Evolutionary conservation across 2,797 vertebrate genomes (phyloP).

Genomic region (Malurus leucopterus): DNA sequence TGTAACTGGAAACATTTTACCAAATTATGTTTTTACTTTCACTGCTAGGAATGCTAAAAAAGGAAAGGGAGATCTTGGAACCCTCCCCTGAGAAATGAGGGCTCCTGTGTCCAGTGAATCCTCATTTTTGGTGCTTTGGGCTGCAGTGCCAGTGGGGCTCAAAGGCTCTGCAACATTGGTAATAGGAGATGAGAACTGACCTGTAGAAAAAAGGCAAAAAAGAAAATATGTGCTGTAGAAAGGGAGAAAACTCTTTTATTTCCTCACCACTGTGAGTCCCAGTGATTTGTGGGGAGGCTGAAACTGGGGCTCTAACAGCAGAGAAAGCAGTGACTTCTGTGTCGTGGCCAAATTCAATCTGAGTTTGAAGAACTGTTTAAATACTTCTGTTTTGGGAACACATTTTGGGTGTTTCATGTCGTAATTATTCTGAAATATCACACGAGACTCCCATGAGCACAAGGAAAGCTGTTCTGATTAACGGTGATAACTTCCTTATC

Average conservation of each 20-base stretch:
- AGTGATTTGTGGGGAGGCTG: not conserved
- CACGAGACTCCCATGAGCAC: not conserved
- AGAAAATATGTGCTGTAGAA: rapidly evolving
- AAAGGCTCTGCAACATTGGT: not conserved
- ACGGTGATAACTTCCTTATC: rapidly evolving
- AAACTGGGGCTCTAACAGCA: not conserved
- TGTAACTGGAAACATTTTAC: not conserved
- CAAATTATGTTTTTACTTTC: not conserved
- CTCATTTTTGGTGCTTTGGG: not conserved
- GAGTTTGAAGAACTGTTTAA: not conserved
- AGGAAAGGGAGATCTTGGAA: not conserved
- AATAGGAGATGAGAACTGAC: not conserved
- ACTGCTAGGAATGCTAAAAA: not conserved
- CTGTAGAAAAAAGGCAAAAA: not conserved
- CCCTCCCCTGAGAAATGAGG: not conserved
- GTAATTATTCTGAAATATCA: not conserved
- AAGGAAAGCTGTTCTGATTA: not conserved
- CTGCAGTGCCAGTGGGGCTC: not conserved
- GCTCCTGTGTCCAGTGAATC: not conserved
- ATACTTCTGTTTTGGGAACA: not conserved
- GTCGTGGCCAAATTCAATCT: not conserved
- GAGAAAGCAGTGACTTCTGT: not conserved
- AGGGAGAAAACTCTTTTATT: not conserved
- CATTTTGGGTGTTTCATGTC: not conserved
- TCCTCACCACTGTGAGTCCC: not conserved